Evolutionary conservation across 2,113 vertebrate genomes (phyloP), one percentile per base, ranked within the genome.

Genomic region (Spea bombifrons): DNA sequence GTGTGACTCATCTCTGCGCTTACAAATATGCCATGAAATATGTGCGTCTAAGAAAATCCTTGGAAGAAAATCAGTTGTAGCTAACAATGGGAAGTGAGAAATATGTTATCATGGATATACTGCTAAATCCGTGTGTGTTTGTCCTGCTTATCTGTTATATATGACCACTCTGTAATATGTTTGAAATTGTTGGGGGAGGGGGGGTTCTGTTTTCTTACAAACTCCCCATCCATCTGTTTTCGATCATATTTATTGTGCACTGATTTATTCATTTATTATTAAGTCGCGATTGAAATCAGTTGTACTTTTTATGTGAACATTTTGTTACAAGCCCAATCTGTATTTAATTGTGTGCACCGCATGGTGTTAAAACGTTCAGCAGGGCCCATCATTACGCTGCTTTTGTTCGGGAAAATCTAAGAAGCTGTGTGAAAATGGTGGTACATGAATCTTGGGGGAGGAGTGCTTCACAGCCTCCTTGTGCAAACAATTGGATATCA

Each of bases 1-100:
- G 94, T 94, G 78, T 13, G 4, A 8, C 3, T 53, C 7, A 53
- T 53, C 50, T 53, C 50, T 53, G 50, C 1, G 50, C 50, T 53
- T 12, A 53, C 1, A 8, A 8, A 53, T 8, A 53, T 8, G 50
- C 50, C 7, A 8, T 53, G 50, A 53, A 12, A 8, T 7, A 53
- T 7, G 7, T 7, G 7, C 3, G 7, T 7, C 50, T 53, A 7
- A 2, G 50, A 7, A 53, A 53, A 53, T 53, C 50, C 50, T 30
- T 30, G 7, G 10, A 2, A 53, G 50, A 12, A 12, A 53, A 30
- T 30, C 30, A 30, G 30, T 30, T 2, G 30, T 30, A 30, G 30
- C 30, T 2, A 30, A 30, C 30, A 30, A 30, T 30, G 30, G 30
- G 30, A 30, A 30, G 30, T 2, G 30, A 30, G 30, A 30, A 30